Evolutionary conservation across 2,888 invertebrate genomes (phyloP).

Genomic region (Chrysotoxum bicinctum): DNA sequence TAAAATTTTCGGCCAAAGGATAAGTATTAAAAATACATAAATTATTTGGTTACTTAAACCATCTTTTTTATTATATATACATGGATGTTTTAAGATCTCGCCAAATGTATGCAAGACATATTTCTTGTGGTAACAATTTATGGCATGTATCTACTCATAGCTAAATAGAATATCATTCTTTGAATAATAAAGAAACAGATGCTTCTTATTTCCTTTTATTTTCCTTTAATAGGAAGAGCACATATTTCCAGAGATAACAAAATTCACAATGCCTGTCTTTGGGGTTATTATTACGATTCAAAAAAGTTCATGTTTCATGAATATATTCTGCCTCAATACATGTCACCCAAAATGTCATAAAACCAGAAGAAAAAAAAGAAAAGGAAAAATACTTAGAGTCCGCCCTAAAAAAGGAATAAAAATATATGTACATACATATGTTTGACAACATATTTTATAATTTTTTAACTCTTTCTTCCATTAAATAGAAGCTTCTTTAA

Average conservation of each 20-base stretch:
- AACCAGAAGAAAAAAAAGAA: no score
- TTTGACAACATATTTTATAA: slow-evolving; percentile 3
- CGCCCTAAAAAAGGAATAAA: background rate
- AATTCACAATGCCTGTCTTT: background rate
- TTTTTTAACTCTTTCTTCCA: background rate
- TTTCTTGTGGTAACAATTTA: no score
- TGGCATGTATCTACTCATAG: no score
- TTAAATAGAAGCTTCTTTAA: background rate
- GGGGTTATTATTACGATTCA: background rate
- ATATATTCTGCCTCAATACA: background rate
- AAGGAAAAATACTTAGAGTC: background rate
- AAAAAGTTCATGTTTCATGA: background rate
- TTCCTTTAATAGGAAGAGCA: background rate
- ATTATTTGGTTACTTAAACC: no score
- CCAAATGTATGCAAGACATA: no score
- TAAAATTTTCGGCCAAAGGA: no score
- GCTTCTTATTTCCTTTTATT: background rate
- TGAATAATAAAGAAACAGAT: background rate
- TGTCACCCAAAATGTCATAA: background rate
- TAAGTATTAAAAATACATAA: no score
- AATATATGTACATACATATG: background rate
- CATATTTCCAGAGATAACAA: background rate
- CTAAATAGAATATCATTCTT: no score
- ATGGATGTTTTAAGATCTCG: no score
- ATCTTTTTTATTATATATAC: no score